These are phyloP conservation scores for Indicator maculatus DNA, from an alignment of 2,113 vertebrate genomes.

Conservation along the genomic window DNA sequence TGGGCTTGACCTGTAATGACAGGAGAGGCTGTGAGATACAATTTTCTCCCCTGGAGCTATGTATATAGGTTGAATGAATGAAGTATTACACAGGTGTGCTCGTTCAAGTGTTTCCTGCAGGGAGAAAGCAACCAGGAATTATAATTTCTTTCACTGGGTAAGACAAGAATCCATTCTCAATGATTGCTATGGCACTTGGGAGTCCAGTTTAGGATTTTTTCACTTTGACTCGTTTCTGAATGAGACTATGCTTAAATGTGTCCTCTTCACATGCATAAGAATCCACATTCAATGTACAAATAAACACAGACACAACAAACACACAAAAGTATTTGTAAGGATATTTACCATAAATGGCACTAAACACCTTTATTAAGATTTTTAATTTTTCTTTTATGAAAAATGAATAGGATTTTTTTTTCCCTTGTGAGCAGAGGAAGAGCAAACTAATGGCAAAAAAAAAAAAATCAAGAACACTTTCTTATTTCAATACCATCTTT, in stretches of 20 bases:
- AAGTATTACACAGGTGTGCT: not conserved
- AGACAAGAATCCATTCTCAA: not conserved
- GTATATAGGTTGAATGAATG: not conserved
- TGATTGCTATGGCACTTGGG: not conserved
- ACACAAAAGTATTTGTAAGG: not conserved
- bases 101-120: not conserved
- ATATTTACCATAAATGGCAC: slow-evolving; percentile 56
- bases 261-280: not conserved
- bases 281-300: not conserved
- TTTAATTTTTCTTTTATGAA: slow-evolving; percentile 36
- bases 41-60: not conserved
- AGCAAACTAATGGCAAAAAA: slow-evolving; percentile 37
- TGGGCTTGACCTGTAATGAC: not conserved
- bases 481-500: not conserved
- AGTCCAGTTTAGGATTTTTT: not conserved
- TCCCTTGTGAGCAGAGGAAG: not conserved
- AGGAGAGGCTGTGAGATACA: not conserved
- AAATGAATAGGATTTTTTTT: not conserved
- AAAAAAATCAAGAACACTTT: not conserved
- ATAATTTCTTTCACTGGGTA: not conserved
- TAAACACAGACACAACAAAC: not conserved
- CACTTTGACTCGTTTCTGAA: not conserved
- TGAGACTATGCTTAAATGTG: not conserved
- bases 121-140: not conserved
- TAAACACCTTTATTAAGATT: slow-evolving; percentile 59